Percentiles rank a stretch among this genome's conserved stretches.
Conservation (phyloP, 1,140 invertebrate species). For the Psix sp. region DNA sequence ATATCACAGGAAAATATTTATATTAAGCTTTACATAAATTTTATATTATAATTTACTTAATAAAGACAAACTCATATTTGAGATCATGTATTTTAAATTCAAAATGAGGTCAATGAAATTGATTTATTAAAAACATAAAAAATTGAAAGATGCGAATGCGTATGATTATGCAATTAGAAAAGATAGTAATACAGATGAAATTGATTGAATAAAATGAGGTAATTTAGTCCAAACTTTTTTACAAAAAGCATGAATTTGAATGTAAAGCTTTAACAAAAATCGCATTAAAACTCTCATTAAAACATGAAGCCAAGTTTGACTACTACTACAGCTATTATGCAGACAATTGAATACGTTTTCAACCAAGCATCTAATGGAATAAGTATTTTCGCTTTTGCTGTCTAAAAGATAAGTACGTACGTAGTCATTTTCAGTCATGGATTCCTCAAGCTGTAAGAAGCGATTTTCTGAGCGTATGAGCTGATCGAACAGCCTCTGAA, state of each 20-base stretch:
- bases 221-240: conserved; percentile 8
- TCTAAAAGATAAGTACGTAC: conserved; percentile 72
- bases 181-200: not conserved
- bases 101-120: too few species aligned
- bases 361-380: conserved; percentile 13
- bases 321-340: not conserved
- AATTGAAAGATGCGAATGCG: too few species aligned
- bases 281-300: not conserved
- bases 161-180: conserved; percentile 1
- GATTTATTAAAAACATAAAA: too few species aligned
- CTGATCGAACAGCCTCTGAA: conserved; percentile 78
- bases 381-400: not conserved
- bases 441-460: conserved; percentile 71
- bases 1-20: too few species aligned
- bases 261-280: conserved; percentile 1
- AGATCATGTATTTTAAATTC: too few species aligned
- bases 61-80: too few species aligned
- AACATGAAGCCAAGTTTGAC: not conserved
- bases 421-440: conserved; percentile 71
- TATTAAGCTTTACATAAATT: too few species aligned
- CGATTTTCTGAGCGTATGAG: conserved; percentile 78
- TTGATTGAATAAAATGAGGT: conserved; percentile 3
- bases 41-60: not conserved
- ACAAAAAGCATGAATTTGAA: not conserved
- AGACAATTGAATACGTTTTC: conserved; percentile 5